A percentile compares a stretch with the other conserved stretches of the same genome.
phyloP scores from a whole-genome alignment of 2,113 vertebrate species.

The Parotia lawesii region DNA sequence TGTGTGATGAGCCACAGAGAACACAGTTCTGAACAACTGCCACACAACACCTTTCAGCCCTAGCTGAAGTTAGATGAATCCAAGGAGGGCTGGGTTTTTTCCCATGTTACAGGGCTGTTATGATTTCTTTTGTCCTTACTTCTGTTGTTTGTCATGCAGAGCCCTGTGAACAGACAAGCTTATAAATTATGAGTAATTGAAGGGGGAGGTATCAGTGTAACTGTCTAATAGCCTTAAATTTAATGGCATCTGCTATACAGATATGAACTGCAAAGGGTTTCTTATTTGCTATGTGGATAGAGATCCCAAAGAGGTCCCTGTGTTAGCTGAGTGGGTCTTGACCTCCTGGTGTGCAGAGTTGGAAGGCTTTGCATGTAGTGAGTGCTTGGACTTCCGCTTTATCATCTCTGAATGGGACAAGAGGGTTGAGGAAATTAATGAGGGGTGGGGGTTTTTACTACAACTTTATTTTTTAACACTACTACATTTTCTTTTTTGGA shows the following conservation, averaged over 20 bases:
- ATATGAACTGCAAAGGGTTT: neutral
- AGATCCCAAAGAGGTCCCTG: neutral
- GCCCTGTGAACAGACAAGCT: neutral
- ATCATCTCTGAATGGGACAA: neutral
- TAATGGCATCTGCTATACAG: neutral
- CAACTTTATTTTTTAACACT: neutral
- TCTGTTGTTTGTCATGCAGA: neutral
- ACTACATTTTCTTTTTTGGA: neutral
- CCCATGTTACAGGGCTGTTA: neutral
- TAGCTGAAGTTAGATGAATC: neutral
- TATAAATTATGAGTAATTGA: neutral
- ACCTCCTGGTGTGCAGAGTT: neutral
- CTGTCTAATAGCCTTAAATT: neutral
- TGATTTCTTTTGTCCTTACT: neutral
- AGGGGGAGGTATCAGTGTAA: neutral
- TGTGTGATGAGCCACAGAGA: neutral
- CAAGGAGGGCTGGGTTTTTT: neutral
- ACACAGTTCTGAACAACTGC: neutral
- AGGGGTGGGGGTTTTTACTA: accelerated
- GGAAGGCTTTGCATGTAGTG: neutral
- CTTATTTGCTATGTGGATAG: neutral
- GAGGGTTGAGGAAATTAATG: neutral
- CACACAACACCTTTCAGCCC: neutral
- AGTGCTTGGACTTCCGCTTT: neutral
- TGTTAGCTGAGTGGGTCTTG: neutral